Percentiles rank a stretch among this genome's conserved stretches.
Conservation (phyloP, 2,888 invertebrate genomes). For the Agonopterix arenella region DNA sequence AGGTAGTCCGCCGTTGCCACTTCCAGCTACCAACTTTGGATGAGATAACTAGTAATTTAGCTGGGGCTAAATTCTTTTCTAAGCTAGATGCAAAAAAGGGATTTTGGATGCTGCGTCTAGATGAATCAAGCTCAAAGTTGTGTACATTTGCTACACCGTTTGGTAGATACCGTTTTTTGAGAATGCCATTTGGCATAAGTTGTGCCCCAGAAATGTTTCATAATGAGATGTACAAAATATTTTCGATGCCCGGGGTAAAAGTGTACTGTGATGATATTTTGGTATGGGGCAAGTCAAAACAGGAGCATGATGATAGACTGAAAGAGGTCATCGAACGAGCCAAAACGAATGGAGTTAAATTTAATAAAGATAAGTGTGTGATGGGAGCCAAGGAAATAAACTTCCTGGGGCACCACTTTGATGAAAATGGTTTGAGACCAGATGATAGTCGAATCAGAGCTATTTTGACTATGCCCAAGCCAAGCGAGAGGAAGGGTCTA, state of each 20-base stretch:
- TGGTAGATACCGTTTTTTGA: conserved; percentile 7
- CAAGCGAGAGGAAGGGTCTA: no score
- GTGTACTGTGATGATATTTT: conserved; percentile 6
- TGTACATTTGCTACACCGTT: conserved; percentile 10
- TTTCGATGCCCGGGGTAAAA: conserved; percentile 7
- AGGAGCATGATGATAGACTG: conserved; percentile 8
- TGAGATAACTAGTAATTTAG: conserved; percentile 7
- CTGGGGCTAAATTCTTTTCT: conserved; percentile 9
- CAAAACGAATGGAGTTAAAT: conserved; percentile 3
- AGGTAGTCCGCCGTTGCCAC: conserved; percentile 5
- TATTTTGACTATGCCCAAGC: no score
- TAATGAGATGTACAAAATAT: no score
- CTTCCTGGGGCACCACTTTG: no score
- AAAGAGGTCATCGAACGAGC: conserved; percentile 1
- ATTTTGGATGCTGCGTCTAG: conserved; percentile 9
- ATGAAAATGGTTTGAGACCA: no score
- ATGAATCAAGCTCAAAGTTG: conserved; percentile 7
- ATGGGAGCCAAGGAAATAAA: no score
- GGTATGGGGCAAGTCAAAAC: conserved; percentile 3
- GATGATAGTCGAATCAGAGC: no score
- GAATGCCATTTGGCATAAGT: conserved; percentile 9
- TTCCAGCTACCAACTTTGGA: conserved; percentile 10
- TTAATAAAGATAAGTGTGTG: not conserved
- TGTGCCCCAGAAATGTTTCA: conserved; percentile 10
- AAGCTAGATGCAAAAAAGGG: conserved; percentile 10